Conservation (phyloP, 1,140 invertebrate species). For the Phocides pigmalion region DNA sequence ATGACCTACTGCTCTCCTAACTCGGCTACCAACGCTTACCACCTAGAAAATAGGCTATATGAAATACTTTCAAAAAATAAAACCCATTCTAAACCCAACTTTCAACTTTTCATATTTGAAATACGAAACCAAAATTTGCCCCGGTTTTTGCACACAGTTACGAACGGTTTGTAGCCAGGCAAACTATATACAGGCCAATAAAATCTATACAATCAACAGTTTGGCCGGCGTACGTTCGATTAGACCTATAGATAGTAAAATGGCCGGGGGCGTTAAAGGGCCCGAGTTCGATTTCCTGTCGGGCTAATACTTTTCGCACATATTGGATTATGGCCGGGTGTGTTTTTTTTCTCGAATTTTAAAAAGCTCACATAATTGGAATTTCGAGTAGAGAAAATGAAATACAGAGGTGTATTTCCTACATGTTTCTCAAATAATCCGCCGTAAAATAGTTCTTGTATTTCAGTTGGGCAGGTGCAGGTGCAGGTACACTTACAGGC, state of each 20-base stretch:
- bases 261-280: slow-evolving; percentile 12
- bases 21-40: no score
- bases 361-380: not conserved
- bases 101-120: slow-evolving; percentile 7
- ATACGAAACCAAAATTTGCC: slow-evolving; percentile 7
- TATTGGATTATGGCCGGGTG: not conserved
- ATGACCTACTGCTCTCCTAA: no score
- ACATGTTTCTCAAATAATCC: no score
- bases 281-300: slow-evolving; percentile 14
- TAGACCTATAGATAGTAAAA: slow-evolving; percentile 9
- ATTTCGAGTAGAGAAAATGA: not conserved
- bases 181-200: not conserved
- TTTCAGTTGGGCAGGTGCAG: no score
- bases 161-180: not conserved
- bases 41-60: not conserved
- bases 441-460: no score
- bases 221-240: slow-evolving; percentile 6
- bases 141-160: slow-evolving; percentile 2
- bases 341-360: not conserved
- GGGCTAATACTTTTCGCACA: slow-evolving; percentile 4
- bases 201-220: slow-evolving; percentile 16
- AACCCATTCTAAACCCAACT: not conserved
- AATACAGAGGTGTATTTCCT: no score
- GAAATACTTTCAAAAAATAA: not conserved
- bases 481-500: no score